phyloP scores from a whole-genome alignment of 2,113 vertebrate genomes.

The Strigops habroptila region DNA sequence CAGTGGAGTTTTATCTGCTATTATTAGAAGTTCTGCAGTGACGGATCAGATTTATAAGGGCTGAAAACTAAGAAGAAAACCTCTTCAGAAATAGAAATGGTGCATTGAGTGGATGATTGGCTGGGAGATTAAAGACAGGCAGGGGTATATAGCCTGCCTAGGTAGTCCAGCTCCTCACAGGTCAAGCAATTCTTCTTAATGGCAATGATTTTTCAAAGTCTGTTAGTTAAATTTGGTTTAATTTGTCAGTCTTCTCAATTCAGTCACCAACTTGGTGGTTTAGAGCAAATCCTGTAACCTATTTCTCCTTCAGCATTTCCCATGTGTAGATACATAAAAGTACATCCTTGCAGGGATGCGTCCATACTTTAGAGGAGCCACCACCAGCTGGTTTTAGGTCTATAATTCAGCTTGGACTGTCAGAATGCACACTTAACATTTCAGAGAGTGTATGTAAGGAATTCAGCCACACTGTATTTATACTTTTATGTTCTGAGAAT shows the following conservation, averaged over 20 bases:
- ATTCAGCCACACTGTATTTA: neutral
- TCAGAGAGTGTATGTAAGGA: neutral
- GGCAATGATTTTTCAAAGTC: neutral
- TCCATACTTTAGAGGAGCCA: neutral
- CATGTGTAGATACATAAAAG: neutral
- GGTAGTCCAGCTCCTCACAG: neutral
- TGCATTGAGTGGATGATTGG: neutral
- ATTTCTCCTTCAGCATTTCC: neutral
- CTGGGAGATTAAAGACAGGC: neutral
- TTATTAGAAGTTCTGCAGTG: constrained; percentile 50
- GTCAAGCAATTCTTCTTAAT: neutral
- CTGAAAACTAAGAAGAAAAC: constrained; percentile 34
- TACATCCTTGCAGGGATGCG: rapidly evolving
- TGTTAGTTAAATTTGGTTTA: neutral
- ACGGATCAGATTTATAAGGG: constrained; percentile 44
- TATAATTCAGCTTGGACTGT: neutral
- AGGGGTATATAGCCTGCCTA: neutral
- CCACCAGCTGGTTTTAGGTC: neutral
- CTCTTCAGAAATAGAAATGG: constrained; percentile 21
- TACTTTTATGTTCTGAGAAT: neutral
- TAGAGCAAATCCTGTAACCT: neutral
- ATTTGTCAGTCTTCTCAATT: neutral
- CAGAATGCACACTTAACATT: rapidly evolving
- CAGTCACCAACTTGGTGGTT: neutral
- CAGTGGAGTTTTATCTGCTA: constrained; percentile 48